Evolutionary conservation across 2,888 invertebrate genomes (phyloP).

Genomic region (Drosophila ustulata): DNA sequence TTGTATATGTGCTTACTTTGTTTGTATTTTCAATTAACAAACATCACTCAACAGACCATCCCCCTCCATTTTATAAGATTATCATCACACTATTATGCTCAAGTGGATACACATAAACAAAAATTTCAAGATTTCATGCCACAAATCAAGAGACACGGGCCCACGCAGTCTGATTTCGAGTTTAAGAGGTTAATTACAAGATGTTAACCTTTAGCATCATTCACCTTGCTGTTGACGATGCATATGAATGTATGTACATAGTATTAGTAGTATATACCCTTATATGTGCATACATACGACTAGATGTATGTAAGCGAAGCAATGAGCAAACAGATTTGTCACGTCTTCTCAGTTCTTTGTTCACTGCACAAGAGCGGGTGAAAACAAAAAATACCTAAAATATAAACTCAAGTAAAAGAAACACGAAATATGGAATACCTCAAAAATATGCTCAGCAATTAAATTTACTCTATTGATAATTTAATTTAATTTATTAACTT

Average conservation of each 20-base stretch:
- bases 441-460: no score
- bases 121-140: background rate
- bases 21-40: background rate
- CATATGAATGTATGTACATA: background rate
- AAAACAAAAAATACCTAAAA: background rate
- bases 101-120: background rate
- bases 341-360: background rate
- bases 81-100: background rate
- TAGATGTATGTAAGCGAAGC: background rate
- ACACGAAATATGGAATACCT: no score
- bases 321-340: background rate
- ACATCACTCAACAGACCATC: background rate
- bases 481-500: no score
- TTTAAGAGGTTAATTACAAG: slow-evolving; percentile 2
- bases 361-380: background rate
- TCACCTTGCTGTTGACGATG: background rate
- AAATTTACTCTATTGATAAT: no score
- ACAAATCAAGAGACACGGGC: background rate
- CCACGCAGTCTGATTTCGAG: slow-evolving; percentile 1
- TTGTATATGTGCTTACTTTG: background rate
- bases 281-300: background rate
- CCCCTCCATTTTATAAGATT: background rate
- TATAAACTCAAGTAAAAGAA: background rate
- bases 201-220: slow-evolving; percentile 2
- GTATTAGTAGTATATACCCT: no score